Percentiles rank a stretch among this genome's conserved stretches.
Evolutionary conservation across 2,113 vertebrate species (phyloP).

Genomic region (Polypterus senegalus): DNA sequence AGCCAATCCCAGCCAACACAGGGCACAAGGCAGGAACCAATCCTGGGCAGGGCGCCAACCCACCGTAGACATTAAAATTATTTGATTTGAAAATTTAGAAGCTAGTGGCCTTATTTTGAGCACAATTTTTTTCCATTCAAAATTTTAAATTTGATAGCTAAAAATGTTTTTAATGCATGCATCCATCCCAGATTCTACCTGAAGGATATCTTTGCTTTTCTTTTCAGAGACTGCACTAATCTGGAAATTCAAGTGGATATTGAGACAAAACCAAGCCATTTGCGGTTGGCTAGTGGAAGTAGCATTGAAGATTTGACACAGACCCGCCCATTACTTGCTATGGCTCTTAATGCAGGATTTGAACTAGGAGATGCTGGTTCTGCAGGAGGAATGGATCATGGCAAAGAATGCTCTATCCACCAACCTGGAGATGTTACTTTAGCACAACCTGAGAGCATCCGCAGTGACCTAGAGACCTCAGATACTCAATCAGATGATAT

Average conservation of each 20-base stretch:
- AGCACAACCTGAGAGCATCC: conserved; percentile 94
- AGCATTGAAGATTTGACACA: conserved; percentile 86
- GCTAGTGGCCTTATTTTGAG: no score
- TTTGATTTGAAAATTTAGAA: no score
- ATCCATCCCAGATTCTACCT: no score
- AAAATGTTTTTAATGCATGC: no score
- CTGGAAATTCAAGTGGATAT: conserved; percentile 98
- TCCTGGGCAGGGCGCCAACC: no score
- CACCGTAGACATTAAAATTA: no score
- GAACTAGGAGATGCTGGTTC: conserved; percentile 54
- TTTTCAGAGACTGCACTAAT: conserved; percentile 84
- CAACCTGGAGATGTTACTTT: conserved; percentile 74
- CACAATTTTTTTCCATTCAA: no score
- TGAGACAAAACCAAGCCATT: conserved; percentile 90
- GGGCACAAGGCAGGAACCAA: no score
- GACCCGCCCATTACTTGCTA: conserved; percentile 39
- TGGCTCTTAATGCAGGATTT: conserved; percentile 34
- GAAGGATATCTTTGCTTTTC: no score
- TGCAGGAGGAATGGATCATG: conserved; percentile 29
- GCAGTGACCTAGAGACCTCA: conserved; percentile 93
- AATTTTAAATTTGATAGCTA: no score
- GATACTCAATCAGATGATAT: conserved; percentile 94
- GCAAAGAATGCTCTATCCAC: conserved; percentile 46
- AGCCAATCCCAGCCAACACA: no score
- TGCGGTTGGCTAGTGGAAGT: conserved; percentile 74